Percentiles rank a stretch among this genome's conserved stretches.
Evolutionary conservation across 1,140 invertebrate genomes (phyloP).

Genomic region (Neodiprion lecontei): DNA sequence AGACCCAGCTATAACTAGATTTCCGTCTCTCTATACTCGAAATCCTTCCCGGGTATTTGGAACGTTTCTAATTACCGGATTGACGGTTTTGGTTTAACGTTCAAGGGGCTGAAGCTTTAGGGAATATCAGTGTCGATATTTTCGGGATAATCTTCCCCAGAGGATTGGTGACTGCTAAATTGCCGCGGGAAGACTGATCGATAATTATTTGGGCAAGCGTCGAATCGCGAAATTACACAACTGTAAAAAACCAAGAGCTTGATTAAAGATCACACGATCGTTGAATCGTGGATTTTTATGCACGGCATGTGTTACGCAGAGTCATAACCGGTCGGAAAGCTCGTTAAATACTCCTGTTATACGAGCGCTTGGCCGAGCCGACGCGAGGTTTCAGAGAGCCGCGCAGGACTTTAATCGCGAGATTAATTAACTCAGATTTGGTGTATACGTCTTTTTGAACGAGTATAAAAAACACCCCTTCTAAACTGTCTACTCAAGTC

Average conservation of each 20-base stretch:
- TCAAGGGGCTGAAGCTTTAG: too few species aligned
- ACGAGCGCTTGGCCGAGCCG: neutral
- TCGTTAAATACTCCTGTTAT: constrained; percentile 5
- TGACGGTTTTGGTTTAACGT: neutral
- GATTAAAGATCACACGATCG: neutral
- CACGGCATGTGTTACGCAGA: neutral
- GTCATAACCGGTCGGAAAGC: neutral
- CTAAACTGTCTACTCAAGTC: too few species aligned
- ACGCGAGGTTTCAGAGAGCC: neutral
- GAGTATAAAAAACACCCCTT: too few species aligned
- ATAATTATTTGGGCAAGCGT: too few species aligned
- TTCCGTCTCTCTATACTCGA: neutral
- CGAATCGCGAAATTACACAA: neutral
- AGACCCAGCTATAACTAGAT: neutral
- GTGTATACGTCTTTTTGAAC: neutral
- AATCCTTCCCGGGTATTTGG: neutral
- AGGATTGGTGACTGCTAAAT: too few species aligned
- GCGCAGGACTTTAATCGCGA: neutral
- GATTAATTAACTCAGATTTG: neutral
- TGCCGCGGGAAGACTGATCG: too few species aligned
- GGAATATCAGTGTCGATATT: too few species aligned
- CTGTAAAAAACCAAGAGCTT: constrained; percentile 13
- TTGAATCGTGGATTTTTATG: constrained; percentile 19
- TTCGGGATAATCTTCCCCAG: too few species aligned
- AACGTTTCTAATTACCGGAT: neutral